Evolutionary conservation across 2,888 invertebrate genomes (phyloP).

Genomic region (Trachelus tabidus): DNA sequence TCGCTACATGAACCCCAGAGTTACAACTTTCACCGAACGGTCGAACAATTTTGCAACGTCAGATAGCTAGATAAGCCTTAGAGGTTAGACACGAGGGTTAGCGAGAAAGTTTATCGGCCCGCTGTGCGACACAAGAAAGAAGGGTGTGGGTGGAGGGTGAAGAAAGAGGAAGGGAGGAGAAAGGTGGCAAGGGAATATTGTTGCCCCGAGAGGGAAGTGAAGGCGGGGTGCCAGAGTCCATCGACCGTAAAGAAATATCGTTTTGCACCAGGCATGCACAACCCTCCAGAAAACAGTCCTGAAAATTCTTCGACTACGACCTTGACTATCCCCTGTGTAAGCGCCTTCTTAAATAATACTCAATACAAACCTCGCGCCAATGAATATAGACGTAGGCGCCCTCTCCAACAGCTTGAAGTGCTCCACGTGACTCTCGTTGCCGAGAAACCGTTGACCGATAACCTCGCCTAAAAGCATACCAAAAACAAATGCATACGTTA

Average conservation of each 20-base stretch:
- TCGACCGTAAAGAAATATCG: too few species aligned
- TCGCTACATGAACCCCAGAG: slow-evolving; percentile 1
- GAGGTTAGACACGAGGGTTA: background rate
- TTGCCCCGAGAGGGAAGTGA: too few species aligned
- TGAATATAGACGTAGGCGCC: slow-evolving; percentile 85
- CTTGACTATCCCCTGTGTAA: too few species aligned
- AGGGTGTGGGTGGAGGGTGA: too few species aligned
- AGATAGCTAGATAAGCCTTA: too few species aligned
- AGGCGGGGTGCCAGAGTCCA: too few species aligned
- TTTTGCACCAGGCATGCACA: too few species aligned
- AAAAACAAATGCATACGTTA: slow-evolving; percentile 8
- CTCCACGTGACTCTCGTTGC: slow-evolving; percentile 83
- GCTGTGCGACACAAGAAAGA: too few species aligned
- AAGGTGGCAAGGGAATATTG: too few species aligned
- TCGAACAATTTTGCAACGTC: background rate
- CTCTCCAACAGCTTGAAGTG: slow-evolving; percentile 91
- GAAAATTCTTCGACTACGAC: too few species aligned
- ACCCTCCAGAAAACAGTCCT: too few species aligned
- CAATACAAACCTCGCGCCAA: slow-evolving; percentile 82
- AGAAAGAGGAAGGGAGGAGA: too few species aligned
- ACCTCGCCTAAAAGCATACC: slow-evolving; percentile 76
- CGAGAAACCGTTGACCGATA: slow-evolving; percentile 79
- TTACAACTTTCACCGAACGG: background rate
- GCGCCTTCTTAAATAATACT: background rate
- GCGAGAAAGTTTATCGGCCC: background rate